Evolutionary conservation across 2,888 invertebrate genomes (phyloP).

Genomic region (Eupsilia transversa): DNA sequence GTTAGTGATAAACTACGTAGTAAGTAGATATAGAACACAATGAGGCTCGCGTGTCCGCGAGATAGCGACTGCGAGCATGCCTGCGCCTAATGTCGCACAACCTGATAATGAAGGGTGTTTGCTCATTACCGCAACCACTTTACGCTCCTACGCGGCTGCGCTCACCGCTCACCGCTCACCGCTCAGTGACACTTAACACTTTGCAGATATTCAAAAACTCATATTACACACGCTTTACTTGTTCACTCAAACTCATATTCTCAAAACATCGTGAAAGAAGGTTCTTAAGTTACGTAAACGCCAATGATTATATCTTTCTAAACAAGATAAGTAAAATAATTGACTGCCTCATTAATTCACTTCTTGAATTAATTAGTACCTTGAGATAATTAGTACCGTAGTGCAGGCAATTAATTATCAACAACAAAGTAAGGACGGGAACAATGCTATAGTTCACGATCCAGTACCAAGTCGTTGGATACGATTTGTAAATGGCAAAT

Average conservation of each 20-base stretch:
- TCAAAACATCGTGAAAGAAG: constrained; percentile 9
- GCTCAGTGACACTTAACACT: constrained; percentile 55
- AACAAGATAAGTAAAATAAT: constrained; percentile 56
- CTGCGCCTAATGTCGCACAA: constrained; percentile 75
- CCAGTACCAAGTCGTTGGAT: constrained; percentile 75
- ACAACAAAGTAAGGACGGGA: constrained; percentile 73
- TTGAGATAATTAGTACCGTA: constrained; percentile 56
- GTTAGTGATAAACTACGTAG: constrained; percentile 14
- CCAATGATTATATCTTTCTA: constrained; percentile 45
- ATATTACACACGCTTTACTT: constrained; percentile 5
- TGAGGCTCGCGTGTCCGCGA: constrained; percentile 46
- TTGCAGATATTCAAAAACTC: constrained; percentile 53
- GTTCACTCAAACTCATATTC: constrained; percentile 17
- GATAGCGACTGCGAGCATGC: constrained; percentile 66
- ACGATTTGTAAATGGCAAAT: constrained; percentile 85
- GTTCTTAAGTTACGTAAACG: constrained; percentile 31
- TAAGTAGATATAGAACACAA: constrained; percentile 33
- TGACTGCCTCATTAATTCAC: constrained; percentile 50
- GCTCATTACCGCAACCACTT: constrained; percentile 72
- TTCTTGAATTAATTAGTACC: constrained; percentile 52
- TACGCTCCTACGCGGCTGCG: constrained; percentile 62
- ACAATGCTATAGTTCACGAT: constrained; percentile 81
- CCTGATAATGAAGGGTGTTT: constrained; percentile 76
- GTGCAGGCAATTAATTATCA: constrained; percentile 76
- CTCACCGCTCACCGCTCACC: constrained; percentile 45